Evolutionary conservation across 1,140 invertebrate genomes (phyloP).

Genomic region (Marisa cornuarietis): DNA sequence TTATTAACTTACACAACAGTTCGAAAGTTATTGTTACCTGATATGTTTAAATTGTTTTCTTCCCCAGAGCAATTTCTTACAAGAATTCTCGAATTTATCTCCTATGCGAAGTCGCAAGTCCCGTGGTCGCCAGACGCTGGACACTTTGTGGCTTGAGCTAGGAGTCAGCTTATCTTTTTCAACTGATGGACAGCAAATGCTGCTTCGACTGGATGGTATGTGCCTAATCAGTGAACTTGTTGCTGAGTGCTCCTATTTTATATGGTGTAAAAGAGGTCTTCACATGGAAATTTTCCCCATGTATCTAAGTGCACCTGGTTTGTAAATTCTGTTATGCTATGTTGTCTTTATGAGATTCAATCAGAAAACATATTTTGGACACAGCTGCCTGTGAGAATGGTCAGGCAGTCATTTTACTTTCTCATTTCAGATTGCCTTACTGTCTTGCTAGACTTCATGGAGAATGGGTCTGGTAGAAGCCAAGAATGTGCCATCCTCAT

Average conservation of each 20-base stretch:
- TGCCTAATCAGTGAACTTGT: too few species aligned
- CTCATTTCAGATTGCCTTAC: slow-evolving; percentile 30
- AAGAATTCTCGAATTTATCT: slow-evolving; percentile 58
- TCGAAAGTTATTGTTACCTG: too few species aligned
- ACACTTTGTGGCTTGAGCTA: slow-evolving; percentile 59
- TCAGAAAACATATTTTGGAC: too few species aligned
- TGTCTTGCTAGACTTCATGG: slow-evolving; percentile 58
- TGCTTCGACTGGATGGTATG: slow-evolving; percentile 59
- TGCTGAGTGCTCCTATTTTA: too few species aligned
- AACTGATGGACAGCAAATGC: slow-evolving; percentile 64
- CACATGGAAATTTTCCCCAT: too few species aligned
- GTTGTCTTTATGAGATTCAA: too few species aligned
- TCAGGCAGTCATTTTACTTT: too few species aligned
- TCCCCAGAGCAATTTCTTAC: slow-evolving; percentile 58
- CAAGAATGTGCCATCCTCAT: slow-evolving; percentile 52
- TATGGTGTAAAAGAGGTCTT: too few species aligned
- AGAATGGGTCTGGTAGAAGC: slow-evolving; percentile 37
- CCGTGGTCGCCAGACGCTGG: slow-evolving; percentile 41
- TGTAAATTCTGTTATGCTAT: too few species aligned
- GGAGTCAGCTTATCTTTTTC: slow-evolving; percentile 61
- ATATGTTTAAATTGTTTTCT: background rate
- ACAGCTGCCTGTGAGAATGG: too few species aligned
- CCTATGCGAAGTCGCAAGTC: slow-evolving; percentile 50
- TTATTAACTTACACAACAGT: too few species aligned
- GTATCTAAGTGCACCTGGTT: too few species aligned